phyloP scores from a whole-genome alignment of 2,797 vertebrate genomes.

The Huso huso region DNA sequence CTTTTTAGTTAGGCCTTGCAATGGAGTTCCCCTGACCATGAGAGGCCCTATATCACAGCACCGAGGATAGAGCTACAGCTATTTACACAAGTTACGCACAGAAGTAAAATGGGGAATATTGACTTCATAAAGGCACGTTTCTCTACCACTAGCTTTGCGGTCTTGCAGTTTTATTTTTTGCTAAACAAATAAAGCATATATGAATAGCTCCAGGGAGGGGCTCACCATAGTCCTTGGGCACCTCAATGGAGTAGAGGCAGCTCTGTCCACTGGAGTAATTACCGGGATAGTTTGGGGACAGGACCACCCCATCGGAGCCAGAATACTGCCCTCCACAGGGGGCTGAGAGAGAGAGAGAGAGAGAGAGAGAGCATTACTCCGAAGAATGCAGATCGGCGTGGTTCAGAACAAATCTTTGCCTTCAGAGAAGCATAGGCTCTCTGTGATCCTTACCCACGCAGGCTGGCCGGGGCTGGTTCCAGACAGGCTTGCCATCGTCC shows the following conservation, averaged over 20 bases:
- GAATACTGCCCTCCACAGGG: slow-evolving; percentile 91
- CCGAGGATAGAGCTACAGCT: no score
- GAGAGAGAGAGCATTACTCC: slow-evolving; percentile 28
- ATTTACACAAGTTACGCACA: no score
- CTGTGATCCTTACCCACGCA: slow-evolving; percentile 72
- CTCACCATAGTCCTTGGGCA: slow-evolving; percentile 91
- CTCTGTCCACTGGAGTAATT: slow-evolving; percentile 86
- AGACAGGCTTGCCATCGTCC: slow-evolving; percentile 80
- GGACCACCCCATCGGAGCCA: slow-evolving; percentile 82
- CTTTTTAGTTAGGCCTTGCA: no score
- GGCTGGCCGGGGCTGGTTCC: slow-evolving; percentile 84
- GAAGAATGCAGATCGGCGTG: slow-evolving; percentile 48
- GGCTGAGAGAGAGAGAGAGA: slow-evolving; percentile 62
- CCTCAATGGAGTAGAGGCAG: slow-evolving; percentile 84
- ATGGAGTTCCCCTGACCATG: no score
- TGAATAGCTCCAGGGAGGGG: neutral
- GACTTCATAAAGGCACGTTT: no score
- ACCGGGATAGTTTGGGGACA: slow-evolving; percentile 89
- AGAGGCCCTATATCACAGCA: no score
- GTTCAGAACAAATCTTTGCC: slow-evolving; percentile 55
- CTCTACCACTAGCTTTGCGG: no score
- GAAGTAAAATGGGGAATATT: no score
- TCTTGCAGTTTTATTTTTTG: no score
- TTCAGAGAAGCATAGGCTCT: slow-evolving; percentile 27
- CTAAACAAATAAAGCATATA: neutral